phyloP scores from a whole-genome alignment of 2,888 invertebrate genomes.

The Rhagophthalmus giganteus region DNA sequence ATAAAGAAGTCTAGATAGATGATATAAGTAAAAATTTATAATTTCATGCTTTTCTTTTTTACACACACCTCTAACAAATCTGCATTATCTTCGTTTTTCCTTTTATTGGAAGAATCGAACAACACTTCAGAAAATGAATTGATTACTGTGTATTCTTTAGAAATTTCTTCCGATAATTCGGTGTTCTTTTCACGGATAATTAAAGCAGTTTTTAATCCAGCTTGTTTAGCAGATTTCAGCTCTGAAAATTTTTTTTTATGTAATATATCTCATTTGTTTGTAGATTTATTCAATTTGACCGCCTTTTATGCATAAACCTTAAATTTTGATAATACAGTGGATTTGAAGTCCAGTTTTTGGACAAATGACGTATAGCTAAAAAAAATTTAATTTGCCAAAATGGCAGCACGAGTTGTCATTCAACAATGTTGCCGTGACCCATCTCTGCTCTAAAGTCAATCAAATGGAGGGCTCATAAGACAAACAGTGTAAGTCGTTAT shows the following conservation, averaged over 20 bases:
- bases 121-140: constrained; percentile 65
- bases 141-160: constrained; percentile 60
- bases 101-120: constrained; percentile 45
- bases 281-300: background rate
- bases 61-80: constrained; percentile 48
- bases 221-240: constrained; percentile 76
- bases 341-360: no score
- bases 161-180: constrained; percentile 65
- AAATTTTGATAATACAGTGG: background rate
- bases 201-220: constrained; percentile 71
- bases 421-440: no score
- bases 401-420: no score
- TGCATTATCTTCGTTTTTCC: constrained; percentile 48
- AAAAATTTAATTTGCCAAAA: no score
- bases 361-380: background rate
- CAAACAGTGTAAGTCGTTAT: no score
- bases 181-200: constrained; percentile 81
- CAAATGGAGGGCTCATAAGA: no score
- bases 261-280: background rate
- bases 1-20: constrained; percentile 8
- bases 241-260: no score
- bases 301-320: background rate
- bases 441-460: no score
- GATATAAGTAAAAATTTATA: constrained; percentile 13
- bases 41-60: constrained; percentile 24